Evolutionary conservation across 2,888 invertebrate species (phyloP).

Genomic region (Drosophila merina): DNA sequence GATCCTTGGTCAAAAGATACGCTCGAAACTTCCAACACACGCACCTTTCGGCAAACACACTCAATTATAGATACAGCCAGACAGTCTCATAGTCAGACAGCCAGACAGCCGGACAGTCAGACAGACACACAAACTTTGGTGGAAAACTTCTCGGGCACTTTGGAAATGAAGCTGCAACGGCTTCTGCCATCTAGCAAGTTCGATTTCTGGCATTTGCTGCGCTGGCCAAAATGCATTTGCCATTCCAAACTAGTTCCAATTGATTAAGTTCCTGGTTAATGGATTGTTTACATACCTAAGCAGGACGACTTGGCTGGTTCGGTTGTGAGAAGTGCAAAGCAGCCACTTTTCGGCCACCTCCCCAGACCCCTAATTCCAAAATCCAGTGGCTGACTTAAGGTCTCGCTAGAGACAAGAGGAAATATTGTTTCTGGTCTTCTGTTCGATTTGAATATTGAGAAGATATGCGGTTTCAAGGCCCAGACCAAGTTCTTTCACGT

Average conservation of each 20-base stretch:
- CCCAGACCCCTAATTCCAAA: constrained; percentile 24
- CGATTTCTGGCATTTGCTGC: constrained; percentile 49
- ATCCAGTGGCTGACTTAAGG: constrained; percentile 20
- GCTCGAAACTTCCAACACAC: constrained; percentile 43
- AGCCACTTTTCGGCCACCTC: constrained; percentile 17
- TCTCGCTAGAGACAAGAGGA: constrained; percentile 5
- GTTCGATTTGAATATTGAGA: neutral
- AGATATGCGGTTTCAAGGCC: neutral
- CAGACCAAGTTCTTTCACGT: too few species aligned
- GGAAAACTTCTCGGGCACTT: constrained; percentile 53
- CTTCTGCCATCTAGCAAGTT: constrained; percentile 17
- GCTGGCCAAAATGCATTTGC: constrained; percentile 67
- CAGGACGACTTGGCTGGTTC: constrained; percentile 14
- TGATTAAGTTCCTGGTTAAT: constrained; percentile 78
- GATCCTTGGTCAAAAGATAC: constrained; percentile 58
- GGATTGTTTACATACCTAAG: constrained; percentile 72
- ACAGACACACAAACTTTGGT: constrained; percentile 20
- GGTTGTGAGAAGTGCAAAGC: constrained; percentile 14
- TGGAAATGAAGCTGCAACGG: constrained; percentile 49
- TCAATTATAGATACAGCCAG: constrained; percentile 47
- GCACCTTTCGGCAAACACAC: constrained; percentile 57
- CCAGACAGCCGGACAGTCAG: neutral
- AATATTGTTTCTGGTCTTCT: constrained; percentile 13
- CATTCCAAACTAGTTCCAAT: constrained; percentile 73
- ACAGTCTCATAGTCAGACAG: neutral